Conservation (phyloP, 2,888 invertebrate species). For the Hermodice carunculata region DNA sequence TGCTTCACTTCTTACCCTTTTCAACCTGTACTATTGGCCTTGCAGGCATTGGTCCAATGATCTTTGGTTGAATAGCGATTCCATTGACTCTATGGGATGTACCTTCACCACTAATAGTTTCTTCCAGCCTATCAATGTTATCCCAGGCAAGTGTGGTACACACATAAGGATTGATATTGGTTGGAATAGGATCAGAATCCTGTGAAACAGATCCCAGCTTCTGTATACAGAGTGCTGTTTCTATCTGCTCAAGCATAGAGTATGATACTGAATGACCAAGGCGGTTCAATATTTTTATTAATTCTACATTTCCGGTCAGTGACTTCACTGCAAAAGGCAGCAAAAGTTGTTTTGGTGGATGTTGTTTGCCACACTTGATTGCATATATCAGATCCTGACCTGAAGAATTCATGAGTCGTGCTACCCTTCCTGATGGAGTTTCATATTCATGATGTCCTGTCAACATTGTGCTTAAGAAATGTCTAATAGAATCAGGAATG, state of each 20-base stretch:
- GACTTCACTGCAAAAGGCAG: conserved; percentile 27
- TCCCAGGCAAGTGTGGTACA: conserved; percentile 19
- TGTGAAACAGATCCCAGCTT: too few species aligned
- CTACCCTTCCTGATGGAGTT: neutral
- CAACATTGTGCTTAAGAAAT: neutral
- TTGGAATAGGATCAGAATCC: too few species aligned
- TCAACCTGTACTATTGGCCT: too few species aligned
- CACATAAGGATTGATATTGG: too few species aligned
- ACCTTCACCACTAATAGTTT: conserved; percentile 27
- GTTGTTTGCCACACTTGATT: conserved; percentile 13
- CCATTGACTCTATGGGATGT: conserved; percentile 39
- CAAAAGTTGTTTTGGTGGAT: conserved; percentile 27
- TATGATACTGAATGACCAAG: too few species aligned
- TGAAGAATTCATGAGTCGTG: conserved; percentile 8
- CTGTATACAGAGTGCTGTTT: too few species aligned
- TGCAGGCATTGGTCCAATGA: too few species aligned
- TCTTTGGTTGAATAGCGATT: conserved; percentile 43
- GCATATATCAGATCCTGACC: conserved; percentile 16
- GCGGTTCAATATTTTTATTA: conserved; percentile 29
- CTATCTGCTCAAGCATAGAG: too few species aligned
- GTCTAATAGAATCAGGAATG: neutral
- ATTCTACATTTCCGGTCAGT: conserved; percentile 30
- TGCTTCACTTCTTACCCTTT: too few species aligned
- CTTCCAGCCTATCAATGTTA: conserved; percentile 18
- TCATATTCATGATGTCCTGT: conserved; percentile 10